Percentiles rank a stretch among this genome's conserved stretches.
Conservation (phyloP, 2,888 invertebrate species). For the Eupithecia tripunctaria region DNA sequence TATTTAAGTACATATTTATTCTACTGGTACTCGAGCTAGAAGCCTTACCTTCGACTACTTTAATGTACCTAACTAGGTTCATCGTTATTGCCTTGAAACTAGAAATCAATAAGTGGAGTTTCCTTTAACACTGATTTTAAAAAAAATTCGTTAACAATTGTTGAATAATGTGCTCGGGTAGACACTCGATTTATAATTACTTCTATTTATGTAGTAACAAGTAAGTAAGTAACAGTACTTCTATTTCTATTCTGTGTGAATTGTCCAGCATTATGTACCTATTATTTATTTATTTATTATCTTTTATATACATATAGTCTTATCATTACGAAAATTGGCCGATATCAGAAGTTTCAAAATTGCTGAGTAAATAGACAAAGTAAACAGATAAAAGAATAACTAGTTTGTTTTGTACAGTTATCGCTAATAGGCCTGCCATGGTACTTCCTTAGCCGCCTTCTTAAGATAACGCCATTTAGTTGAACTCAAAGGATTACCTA, state of each 20-base stretch:
- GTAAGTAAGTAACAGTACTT: no score
- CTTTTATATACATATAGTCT: background rate
- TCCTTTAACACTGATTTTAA: constrained; percentile 46
- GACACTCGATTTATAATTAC: background rate
- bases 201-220: no score
- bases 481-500: background rate
- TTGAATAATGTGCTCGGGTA: background rate
- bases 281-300: no score
- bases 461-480: background rate
- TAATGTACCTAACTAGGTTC: constrained; percentile 7
- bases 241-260: no score
- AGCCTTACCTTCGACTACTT: background rate
- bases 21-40: background rate
- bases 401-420: constrained; percentile 9
- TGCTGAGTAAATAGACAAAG: constrained; percentile 11
- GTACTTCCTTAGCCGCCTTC: background rate
- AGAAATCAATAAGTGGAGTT: constrained; percentile 54
- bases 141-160: no score
- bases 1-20: background rate
- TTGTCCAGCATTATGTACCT: no score
- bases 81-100: constrained; percentile 26
- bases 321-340: background rate
- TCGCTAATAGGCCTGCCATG: constrained; percentile 2
- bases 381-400: constrained; percentile 11
- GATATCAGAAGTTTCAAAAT: constrained; percentile 12